Conservation (phyloP, 2,797 vertebrate genomes). For the Chloroceryle inda region DNA sequence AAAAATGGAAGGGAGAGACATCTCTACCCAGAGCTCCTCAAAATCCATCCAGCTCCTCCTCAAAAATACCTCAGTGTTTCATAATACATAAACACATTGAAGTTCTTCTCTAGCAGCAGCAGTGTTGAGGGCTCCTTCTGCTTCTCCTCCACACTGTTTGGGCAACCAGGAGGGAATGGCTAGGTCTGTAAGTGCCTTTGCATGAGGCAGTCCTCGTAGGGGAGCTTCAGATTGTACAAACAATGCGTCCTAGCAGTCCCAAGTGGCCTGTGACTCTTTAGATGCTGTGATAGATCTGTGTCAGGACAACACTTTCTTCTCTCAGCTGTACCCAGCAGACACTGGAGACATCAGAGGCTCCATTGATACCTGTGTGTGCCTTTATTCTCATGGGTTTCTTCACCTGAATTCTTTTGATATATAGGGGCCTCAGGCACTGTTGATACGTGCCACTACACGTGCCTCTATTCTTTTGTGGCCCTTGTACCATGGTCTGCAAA, state of each 20-base stretch:
- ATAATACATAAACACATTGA: neutral
- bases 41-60: neutral
- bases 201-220: neutral
- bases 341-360: neutral
- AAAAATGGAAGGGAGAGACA: neutral
- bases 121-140: neutral
- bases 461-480: neutral
- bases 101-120: neutral
- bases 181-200: neutral
- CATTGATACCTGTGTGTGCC: accelerated
- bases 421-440: neutral
- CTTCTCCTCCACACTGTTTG: neutral
- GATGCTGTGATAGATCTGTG: neutral
- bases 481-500: neutral
- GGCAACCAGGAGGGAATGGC: neutral
- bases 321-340: neutral
- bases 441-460: neutral
- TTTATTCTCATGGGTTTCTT: neutral
- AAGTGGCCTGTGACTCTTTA: neutral
- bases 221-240: neutral
- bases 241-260: neutral
- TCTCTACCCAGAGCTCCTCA: neutral
- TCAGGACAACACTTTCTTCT: neutral
- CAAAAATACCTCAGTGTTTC: neutral
- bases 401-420: neutral